Evolutionary conservation across 1,140 invertebrate genomes (phyloP), one percentile per base, ranked within the genome.

Genomic region (Bombus sylvicola): DNA sequence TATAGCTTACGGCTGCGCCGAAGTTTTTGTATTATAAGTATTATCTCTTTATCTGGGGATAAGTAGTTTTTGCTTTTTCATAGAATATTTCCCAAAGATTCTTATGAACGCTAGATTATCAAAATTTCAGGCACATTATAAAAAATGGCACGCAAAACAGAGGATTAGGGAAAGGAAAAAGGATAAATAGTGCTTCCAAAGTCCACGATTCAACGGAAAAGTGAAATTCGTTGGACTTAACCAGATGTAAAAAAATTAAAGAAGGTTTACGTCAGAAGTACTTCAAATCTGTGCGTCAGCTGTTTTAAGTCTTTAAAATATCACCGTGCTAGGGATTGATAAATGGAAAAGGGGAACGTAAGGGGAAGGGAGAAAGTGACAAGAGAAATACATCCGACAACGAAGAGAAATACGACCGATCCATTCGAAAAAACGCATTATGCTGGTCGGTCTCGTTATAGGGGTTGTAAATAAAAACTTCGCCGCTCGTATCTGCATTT

Each of bases 401-500:
- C 72, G 79, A 75, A 62, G 76, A 75, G 80, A 87, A 81, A 87
- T 85, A 88, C 73, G 82, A 80, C 53, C 78, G 87, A 88, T 82
- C 66, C 87, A 76, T 81, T 88, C 53, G 74, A 82, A 90, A 90
- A 75, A 74, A 76, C 76, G 81, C 88, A 90, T 90, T 90, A 90
- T 86, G 83, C 83, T 79, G 80, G 80, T 77, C 79, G 79, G 28
- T 75, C 72, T 86, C 72, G 72, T 69, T 80, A 74, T 84, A 77
- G 62, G 83, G 85, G 72, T 69, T 89, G 82, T 88, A 79, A 71
- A 81, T 89, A 91, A 90, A 90, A 92, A 90, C 71, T 73, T 76
- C 72, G 68, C 57, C 39, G 83, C 73, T 86, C 80, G 85, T 87
- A 88, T 79, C 82, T 90, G 89, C 89, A 89, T 90, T 90, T 90